Conservation (phyloP, 2,797 vertebrate species). For the Melanotaenia maccullochi region DNA sequence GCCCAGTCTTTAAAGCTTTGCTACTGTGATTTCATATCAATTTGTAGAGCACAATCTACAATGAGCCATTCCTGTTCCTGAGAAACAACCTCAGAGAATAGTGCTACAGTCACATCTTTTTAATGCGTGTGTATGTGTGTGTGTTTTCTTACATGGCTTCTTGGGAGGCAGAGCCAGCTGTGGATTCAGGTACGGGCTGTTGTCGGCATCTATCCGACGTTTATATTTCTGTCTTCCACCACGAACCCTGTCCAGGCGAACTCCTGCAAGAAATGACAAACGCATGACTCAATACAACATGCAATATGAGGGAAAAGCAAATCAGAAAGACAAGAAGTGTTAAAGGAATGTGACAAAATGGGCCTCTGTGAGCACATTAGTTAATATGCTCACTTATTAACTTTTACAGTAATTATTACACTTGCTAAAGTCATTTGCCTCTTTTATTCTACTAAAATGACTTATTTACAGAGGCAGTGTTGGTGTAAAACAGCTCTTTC, state of each 20-base stretch:
- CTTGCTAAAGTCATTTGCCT: slow-evolving; percentile 20
- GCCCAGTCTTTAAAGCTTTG: not conserved
- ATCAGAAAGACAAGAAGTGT: not conserved
- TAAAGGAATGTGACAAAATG: not conserved
- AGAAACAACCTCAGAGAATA: slow-evolving; percentile 13
- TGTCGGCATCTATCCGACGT: slow-evolving; percentile 99
- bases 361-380: slow-evolving; percentile 3
- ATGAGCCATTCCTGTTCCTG: not conserved
- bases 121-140: slow-evolving; percentile 33
- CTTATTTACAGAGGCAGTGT: slow-evolving; percentile 16
- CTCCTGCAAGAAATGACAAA: slow-evolving; percentile 81
- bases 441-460: slow-evolving; percentile 15
- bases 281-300: slow-evolving; percentile 28
- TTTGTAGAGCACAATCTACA: not conserved
- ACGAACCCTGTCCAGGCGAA: slow-evolving; percentile 97
- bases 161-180: slow-evolving; percentile 97
- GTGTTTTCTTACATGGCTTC: slow-evolving; percentile 95
- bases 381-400: slow-evolving; percentile 5
- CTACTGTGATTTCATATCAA: slow-evolving; percentile 12
- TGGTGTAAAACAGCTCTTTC: slow-evolving; percentile 18
- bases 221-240: slow-evolving; percentile 99
- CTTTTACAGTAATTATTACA: slow-evolving; percentile 29
- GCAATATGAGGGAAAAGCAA: not conserved
- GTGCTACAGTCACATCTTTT: not conserved
- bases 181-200: slow-evolving; percentile 98